These are phyloP conservation scores for Branchellion lobata DNA, from an alignment of 2,888 invertebrate genomes.

Conservation along the genomic window DNA sequence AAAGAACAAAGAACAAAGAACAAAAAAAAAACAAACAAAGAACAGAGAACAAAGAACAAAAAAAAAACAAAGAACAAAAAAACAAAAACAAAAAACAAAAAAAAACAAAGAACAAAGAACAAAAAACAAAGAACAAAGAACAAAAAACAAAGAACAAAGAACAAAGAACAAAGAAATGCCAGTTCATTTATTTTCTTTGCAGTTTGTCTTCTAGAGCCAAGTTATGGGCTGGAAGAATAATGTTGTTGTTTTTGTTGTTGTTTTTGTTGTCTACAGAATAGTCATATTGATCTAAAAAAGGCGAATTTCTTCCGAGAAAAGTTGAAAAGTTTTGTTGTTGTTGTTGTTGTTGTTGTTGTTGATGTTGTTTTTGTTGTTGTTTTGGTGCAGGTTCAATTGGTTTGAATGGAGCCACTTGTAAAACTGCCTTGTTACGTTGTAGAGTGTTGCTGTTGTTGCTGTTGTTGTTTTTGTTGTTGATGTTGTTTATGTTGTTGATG, in stretches of 20 bases:
- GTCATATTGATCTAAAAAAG: not conserved
- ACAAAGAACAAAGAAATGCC: no score
- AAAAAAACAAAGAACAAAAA: no score
- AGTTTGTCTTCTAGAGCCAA: slow-evolving; percentile 25
- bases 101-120: no score
- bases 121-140: no score
- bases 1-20: no score
- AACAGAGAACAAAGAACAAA: no score
- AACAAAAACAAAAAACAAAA: no score
- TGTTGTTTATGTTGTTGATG: not conserved
- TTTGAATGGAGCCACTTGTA: slow-evolving; percentile 12
- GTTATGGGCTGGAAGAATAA: slow-evolving; percentile 37
- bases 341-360: slow-evolving; percentile 8
- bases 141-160: no score
- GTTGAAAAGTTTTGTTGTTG: slow-evolving; percentile 12
- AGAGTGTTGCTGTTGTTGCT: slow-evolving; percentile 5
- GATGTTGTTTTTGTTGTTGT: not conserved
- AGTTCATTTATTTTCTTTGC: slow-evolving; percentile 23
- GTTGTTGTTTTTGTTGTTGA: not conserved
- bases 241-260: slow-evolving; percentile 9
- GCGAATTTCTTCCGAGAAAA: not conserved
- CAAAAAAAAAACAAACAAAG: no score
- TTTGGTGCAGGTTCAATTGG: not conserved
- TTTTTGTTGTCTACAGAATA: not conserved
- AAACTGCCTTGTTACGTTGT: not conserved